Evolutionary conservation across 2,888 invertebrate species (phyloP).

Genomic region (Drepana falcataria): DNA sequence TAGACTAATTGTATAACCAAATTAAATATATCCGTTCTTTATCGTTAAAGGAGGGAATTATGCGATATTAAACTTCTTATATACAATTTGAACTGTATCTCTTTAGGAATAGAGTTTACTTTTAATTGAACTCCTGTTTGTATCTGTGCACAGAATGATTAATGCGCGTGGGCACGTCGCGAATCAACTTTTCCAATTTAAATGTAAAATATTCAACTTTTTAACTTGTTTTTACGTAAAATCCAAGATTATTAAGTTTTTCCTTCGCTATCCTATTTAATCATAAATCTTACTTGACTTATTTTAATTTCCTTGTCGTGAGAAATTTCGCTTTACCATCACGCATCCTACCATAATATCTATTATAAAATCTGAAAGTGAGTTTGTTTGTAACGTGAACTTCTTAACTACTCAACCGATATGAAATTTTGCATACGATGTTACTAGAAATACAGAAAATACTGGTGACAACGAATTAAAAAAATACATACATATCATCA

Average conservation of each 20-base stretch:
- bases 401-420: no score
- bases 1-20: no score
- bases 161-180: not conserved
- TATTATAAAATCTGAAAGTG: no score
- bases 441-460: no score
- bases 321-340: not conserved
- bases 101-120: not conserved
- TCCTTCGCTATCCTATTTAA: not conserved
- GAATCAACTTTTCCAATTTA: slow-evolving; percentile 14
- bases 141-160: not conserved
- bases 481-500: no score
- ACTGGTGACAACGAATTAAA: no score
- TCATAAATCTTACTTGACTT: not conserved
- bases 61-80: no score
- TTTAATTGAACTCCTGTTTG: not conserved
- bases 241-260: not conserved
- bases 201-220: slow-evolving; percentile 17
- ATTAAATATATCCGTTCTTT: no score
- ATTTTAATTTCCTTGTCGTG: not conserved
- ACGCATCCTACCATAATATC: no score
- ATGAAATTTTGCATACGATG: no score
- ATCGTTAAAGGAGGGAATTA: no score
- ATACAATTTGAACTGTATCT: not conserved
- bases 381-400: no score
- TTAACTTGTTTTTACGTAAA: slow-evolving; percentile 1